Evolutionary conservation across 2,888 invertebrate genomes (phyloP).

Genomic region (Cryptus viduatorius): DNA sequence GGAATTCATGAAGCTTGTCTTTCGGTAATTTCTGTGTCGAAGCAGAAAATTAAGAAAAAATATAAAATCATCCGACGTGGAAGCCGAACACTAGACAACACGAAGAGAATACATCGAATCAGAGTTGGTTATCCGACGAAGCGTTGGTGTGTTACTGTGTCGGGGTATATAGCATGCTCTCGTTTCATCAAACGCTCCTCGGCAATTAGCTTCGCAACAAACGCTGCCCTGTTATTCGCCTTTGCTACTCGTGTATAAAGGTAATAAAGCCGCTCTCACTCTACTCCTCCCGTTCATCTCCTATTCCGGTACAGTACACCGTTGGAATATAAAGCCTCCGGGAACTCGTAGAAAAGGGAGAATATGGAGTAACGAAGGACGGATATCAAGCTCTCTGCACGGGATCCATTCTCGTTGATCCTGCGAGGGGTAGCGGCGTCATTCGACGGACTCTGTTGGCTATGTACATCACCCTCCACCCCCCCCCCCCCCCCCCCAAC

Average conservation of each 20-base stretch:
- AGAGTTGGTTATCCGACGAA: constrained; percentile 37
- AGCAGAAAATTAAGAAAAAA: constrained; percentile 10
- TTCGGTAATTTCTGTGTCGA: not conserved
- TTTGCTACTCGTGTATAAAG: constrained; percentile 34
- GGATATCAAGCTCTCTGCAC: constrained; percentile 21
- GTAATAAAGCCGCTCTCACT: constrained; percentile 55
- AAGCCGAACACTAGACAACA: not conserved
- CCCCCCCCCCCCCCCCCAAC: not conserved
- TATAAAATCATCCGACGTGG: too few species aligned
- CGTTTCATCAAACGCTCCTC: constrained; percentile 79
- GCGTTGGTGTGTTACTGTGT: constrained; percentile 69
- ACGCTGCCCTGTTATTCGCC: constrained; percentile 78
- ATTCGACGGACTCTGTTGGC: constrained; percentile 51
- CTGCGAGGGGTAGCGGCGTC: constrained; percentile 19
- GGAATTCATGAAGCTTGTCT: constrained; percentile 7
- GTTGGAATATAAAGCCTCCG: constrained; percentile 38
- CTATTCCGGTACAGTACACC: constrained; percentile 21
- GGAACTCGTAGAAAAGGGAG: constrained; percentile 30
- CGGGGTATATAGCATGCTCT: constrained; percentile 71
- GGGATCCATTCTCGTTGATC: constrained; percentile 42
- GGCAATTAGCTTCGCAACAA: constrained; percentile 81
- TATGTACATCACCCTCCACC: not conserved
- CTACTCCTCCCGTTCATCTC: constrained; percentile 32
- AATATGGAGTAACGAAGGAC: constrained; percentile 31
- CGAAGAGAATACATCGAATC: constrained; percentile 21